Conservation (phyloP, 2,888 invertebrate genomes). For the Parnassius smintheus region DNA sequence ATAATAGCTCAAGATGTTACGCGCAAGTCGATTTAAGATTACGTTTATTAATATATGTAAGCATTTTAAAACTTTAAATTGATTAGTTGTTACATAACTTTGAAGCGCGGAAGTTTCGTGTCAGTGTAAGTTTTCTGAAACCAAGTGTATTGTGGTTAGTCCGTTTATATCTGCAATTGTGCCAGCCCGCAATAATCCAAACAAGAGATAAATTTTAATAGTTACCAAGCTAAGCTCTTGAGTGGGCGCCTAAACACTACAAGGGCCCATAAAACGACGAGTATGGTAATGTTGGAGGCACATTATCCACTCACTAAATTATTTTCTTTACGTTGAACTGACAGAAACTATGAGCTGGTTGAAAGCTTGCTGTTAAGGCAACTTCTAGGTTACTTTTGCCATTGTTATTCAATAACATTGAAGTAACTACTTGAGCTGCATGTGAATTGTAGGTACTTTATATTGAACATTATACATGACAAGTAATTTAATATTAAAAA, state of each 20-base stretch:
- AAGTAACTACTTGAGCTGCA: not conserved
- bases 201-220: conserved; percentile 73
- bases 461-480: no score
- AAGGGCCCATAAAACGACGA: conserved; percentile 72
- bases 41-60: no score
- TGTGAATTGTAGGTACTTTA: no score
- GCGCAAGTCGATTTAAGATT: conserved; percentile 42
- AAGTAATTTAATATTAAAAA: no score
- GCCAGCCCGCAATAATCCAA: conserved; percentile 73
- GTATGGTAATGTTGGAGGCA: conserved; percentile 72
- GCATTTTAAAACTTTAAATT: not conserved
- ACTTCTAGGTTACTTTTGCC: conserved; percentile 27
- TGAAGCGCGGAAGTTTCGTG: not conserved
- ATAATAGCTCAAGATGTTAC: conserved; percentile 75
- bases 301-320: conserved; percentile 58
- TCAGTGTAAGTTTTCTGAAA: not conserved
- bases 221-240: conserved; percentile 53
- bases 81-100: not conserved
- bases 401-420: conserved; percentile 27
- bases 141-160: conserved; percentile 31
- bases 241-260: conserved; percentile 79
- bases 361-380: conserved; percentile 44
- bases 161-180: conserved; percentile 58
- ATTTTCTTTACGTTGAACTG: conserved; percentile 50
- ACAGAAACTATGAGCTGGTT: conserved; percentile 53